These are phyloP conservation scores for Drosophila albomicans DNA, from an alignment of 1,140 invertebrate species.

Conservation along the genomic window DNA sequence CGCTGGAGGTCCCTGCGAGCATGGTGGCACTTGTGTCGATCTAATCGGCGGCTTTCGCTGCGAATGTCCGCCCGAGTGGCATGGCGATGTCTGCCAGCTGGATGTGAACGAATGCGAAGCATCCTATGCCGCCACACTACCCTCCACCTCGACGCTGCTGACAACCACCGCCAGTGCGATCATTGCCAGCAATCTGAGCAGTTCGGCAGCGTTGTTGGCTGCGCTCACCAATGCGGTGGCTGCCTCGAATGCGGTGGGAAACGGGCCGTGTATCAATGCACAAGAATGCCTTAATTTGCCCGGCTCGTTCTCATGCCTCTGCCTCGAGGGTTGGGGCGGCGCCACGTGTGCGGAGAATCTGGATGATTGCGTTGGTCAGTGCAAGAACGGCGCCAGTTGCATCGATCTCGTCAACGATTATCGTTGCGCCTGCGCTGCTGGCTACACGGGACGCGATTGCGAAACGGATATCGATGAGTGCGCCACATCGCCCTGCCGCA, in stretches of 20 bases:
- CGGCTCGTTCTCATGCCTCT: conserved; percentile 93
- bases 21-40: conserved; percentile 94
- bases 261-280: conserved; percentile 92
- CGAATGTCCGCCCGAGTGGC: conserved; percentile 92
- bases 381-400: conserved; percentile 91
- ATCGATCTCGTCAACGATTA: conserved; percentile 93
- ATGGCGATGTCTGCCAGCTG: conserved; percentile 91
- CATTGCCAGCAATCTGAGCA: conserved; percentile 67
- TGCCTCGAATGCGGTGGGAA: conserved; percentile 86
- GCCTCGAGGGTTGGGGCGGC: conserved; percentile 93
- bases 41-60: conserved; percentile 91
- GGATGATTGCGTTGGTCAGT: conserved; percentile 94
- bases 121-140: conserved; percentile 68
- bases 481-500: conserved; percentile 90
- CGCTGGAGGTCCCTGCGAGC: conserved; percentile 92
- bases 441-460: conserved; percentile 90
- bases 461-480: conserved; percentile 90
- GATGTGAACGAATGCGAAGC: conserved; percentile 89
- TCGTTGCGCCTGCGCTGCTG: conserved; percentile 90
- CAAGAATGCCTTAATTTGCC: conserved; percentile 91
- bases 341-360: conserved; percentile 95
- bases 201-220: conserved; percentile 91
- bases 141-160: conserved; percentile 73
- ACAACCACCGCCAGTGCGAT: conserved; percentile 83
- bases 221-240: conserved; percentile 92